Evolutionary conservation across 2,888 invertebrate genomes (phyloP).

Genomic region (Camponotus fellah): DNA sequence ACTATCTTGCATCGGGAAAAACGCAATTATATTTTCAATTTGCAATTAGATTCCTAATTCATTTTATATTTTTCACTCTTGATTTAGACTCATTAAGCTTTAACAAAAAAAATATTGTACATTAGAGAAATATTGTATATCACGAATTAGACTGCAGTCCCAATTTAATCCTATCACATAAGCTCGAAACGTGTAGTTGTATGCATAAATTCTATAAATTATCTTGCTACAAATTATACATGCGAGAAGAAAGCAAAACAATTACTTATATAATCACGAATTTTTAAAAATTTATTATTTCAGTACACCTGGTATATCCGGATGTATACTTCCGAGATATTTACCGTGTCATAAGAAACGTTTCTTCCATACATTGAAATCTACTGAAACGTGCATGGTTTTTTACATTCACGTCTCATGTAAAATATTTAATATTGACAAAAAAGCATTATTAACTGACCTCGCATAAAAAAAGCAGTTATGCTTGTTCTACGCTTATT

Average conservation of each 20-base stretch:
- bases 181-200: not conserved
- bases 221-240: not conserved
- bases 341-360: not conserved
- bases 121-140: not conserved
- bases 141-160: not conserved
- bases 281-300: slow-evolving; percentile 3
- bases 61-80: slow-evolving; percentile 8
- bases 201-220: slow-evolving; percentile 1
- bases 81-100: not conserved
- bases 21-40: not conserved
- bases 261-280: not conserved
- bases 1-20: slow-evolving; percentile 3
- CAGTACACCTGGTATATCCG: not conserved
- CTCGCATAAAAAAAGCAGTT: not conserved
- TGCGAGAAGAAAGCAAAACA: slow-evolving; percentile 1
- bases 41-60: not conserved
- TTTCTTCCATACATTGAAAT: slow-evolving; percentile 21
- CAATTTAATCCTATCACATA: not conserved
- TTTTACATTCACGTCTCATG: slow-evolving; percentile 1
- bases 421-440: not conserved
- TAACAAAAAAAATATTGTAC: not conserved
- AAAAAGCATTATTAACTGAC: not conserved
- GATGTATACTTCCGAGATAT: not conserved
- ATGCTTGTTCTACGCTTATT: not conserved
- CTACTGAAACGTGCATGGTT: slow-evolving; percentile 1